Evolutionary conservation across 2,888 invertebrate species (phyloP), one percentile per base, ranked within the genome.

Genomic region (Plusia festucae): DNA sequence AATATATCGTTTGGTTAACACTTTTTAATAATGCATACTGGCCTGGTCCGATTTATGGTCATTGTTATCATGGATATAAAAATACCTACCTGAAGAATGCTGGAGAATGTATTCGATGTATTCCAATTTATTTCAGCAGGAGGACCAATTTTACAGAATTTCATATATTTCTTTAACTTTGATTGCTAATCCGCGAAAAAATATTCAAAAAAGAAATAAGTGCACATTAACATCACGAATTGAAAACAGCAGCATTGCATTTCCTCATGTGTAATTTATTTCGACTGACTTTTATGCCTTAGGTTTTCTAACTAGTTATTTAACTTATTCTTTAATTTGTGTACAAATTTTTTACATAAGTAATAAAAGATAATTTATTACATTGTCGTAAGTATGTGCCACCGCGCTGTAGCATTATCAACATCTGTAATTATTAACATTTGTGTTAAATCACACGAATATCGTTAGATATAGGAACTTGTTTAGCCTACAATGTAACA

Each of bases 1-100:
- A 72, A 81, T 71, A 70, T 70, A 79, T 67, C 70, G 65, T 69
- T 65, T 64, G 24, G 67, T 72, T 72, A 73, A 65, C 70, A 40
- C 66, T 65, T 69, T 61, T 59, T 72, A 60, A 76, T 68, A 73
- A 70, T 46, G 58, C 59, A 60, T 70, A 34, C 53, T 15, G 58
- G 79, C 66, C 67, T 40, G 61, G 68, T 70, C 65, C 40, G 18
- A 57, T 46, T 13, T 54, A 51, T 27, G 24, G 24, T 44, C 46
- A 46, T 51, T 56, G 32, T 34, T 34, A 5, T 13, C 16, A 8
- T 13, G 24, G 27, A 4, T 16, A 22, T 34, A 52, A 52, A 20
- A 52, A 52, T 51, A 24, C 24, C 24, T 13, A 15, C n/a, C n/a
- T n/a, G n/a, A n/a, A 22, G 8, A 11, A 11, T 16, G 2, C n/a